These are phyloP conservation scores for Cuculus canorus DNA, from an alignment of 2,797 vertebrate species.

Conservation along the genomic window DNA sequence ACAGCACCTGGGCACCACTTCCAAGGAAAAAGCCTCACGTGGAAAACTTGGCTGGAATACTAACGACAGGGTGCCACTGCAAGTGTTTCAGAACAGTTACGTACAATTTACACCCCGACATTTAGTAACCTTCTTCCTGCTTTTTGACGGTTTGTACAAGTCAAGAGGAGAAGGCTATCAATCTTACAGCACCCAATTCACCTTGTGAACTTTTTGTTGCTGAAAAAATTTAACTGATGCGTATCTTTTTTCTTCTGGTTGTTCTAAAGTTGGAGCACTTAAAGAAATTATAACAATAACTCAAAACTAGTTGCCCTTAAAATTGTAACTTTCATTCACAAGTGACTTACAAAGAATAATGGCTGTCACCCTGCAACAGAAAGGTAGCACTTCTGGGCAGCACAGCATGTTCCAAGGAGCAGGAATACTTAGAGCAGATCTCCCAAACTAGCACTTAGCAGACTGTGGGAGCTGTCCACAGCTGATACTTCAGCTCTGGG, in stretches of 20 bases:
- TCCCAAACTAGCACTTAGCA: neutral
- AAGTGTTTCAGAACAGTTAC: neutral
- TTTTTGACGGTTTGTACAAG: neutral
- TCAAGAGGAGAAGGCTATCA: neutral
- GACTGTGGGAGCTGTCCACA: neutral
- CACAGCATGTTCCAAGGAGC: neutral
- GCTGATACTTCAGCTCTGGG: neutral
- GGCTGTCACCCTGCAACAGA: neutral
- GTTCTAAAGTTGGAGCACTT: neutral
- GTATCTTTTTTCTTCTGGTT: neutral
- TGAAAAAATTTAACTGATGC: accelerated
- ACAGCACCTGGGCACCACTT: neutral
- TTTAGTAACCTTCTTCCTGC: neutral
- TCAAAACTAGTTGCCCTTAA: neutral
- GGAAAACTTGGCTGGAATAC: neutral
- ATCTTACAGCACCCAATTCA: neutral
- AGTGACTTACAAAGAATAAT: neutral
- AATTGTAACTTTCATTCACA: neutral
- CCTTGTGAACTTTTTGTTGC: neutral
- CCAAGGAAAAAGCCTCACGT: neutral
- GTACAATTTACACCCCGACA: neutral
- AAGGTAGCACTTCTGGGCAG: neutral
- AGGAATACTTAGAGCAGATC: neutral
- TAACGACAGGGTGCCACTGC: neutral
- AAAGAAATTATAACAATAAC: neutral